Evolutionary conservation across 2,888 invertebrate genomes (phyloP), one percentile per base, ranked within the genome.

Genomic region (Himalopsyche anomala): DNA sequence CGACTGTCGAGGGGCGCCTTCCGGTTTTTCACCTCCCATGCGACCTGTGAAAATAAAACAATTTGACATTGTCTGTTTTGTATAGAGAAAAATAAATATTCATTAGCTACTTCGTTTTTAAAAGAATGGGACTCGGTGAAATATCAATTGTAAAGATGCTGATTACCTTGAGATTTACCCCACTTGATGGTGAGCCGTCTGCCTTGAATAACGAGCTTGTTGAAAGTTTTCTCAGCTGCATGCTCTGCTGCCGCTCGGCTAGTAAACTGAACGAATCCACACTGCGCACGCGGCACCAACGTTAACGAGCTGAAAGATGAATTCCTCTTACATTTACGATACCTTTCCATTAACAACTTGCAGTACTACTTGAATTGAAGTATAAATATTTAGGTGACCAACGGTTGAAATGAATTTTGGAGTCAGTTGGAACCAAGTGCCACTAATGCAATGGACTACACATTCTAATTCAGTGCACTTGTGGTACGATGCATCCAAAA

Each of bases 241-340:
- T 96, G 94, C 91, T 99, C 99, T 0, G 99, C 98, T 0, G 99
- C 96, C 82, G 94, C 93, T 85, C 99, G 94, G 8, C 96, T 96
- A 0, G 99, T 99, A 91, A 98, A 99, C 91, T 99, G 99, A 4
- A 99, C 97, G 91, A 99, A 99, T 0, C 99, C 98, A 92, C 99
- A 99, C 90, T 97, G 97, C 89, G 99, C 99, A 89, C 98, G 95
- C 0, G 96, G 96, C 11, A 99, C 98, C 89, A 99, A 93, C 12
- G 98, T 98, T 36, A 99, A 95, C 0, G 97, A 96, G 88, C 93
- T 93, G 89, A 55, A 55, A 85, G 84, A 54, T 12, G 36, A 80
- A 84, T 51, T 40, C 36, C 0, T 36, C 8, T 11, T 11, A 45
- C 8, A 42, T 5, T 6, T 6, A 42, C 28, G 28, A 28, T 28